phyloP scores from a whole-genome alignment of 2,797 vertebrate genomes.

The Hemitrygon akajei region DNA sequence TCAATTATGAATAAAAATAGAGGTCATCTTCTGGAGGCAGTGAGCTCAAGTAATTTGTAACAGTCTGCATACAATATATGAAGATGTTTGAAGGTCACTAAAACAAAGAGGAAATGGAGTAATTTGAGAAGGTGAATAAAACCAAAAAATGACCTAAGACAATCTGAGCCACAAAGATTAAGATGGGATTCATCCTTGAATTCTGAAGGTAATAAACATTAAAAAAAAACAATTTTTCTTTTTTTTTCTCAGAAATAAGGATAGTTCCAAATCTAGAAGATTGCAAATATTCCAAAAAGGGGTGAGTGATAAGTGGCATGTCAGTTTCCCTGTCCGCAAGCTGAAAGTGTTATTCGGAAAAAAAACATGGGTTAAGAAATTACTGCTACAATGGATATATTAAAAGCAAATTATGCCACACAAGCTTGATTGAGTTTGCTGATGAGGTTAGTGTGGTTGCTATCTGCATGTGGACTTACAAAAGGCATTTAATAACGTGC shows the following conservation, averaged over 20 bases:
- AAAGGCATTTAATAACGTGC: background rate
- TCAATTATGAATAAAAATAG: background rate
- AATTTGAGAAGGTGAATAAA: background rate
- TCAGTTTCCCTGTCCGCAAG: no score
- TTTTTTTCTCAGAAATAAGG: background rate
- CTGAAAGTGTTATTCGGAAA: background rate
- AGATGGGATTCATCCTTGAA: background rate
- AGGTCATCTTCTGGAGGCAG: background rate
- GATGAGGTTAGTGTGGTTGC: background rate
- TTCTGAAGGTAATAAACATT: background rate
- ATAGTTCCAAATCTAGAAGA: background rate
- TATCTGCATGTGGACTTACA: background rate
- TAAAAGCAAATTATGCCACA: background rate
- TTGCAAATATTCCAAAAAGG: background rate
- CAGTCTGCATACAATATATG: background rate
- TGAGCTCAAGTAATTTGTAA: background rate
- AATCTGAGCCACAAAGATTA: background rate
- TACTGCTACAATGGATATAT: background rate
- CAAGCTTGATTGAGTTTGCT: background rate
- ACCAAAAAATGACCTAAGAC: no score
- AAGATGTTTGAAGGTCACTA: background rate
- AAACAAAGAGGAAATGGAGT: background rate
- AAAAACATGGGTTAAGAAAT: background rate
- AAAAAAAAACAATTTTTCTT: background rate
- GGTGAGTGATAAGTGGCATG: background rate